Evolutionary conservation across 2,797 vertebrate genomes (phyloP), one percentile per base, ranked within the genome.

Genomic region (Falco cherrug): DNA sequence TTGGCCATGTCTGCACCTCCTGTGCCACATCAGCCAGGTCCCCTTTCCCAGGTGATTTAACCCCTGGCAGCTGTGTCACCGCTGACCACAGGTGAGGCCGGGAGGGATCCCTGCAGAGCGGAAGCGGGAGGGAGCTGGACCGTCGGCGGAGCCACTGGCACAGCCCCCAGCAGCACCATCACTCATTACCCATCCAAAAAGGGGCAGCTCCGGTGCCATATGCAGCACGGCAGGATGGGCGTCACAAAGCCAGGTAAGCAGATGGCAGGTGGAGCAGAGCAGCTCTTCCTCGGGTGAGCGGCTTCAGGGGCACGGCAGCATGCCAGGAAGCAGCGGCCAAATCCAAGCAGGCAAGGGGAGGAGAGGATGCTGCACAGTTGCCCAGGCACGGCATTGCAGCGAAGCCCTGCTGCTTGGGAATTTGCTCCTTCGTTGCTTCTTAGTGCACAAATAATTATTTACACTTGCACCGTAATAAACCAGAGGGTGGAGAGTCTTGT

Each of bases 181-280:
- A 2, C 88, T 80, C 8, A 0, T 6, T 17, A 4, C 29, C 47
- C 0, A 0, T 51, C 53, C 57, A 13, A 18, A 53, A 71, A 53
- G 31, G 39, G 71, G 26, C 81, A 50, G 79, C 68, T 78, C 85
- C 1, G 7, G 73, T 56, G 91, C 85, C 91, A 81, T 87, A 22
- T 69, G 91, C 4, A 11, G 9, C 57, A 0, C 33, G 1, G 50
- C 1, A 3, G 59, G 81, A n/a, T 1, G 2, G 65, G 65, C 22
- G 2, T 9, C 0, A 8, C 50, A 1, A 12, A 29, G 91, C 84
- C 95, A 70, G 79, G 94, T 12, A 5, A 80, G 80, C 94, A 95
- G 94, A 97, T 89, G 94, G 91, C 82, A 37, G 71, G 65, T 25
- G 77, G 84, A 45, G 69, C 68, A 3, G 77, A 64, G 68, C 87